A percentile compares a stretch with the other conserved stretches of the same genome.
Evolutionary conservation across 2,797 vertebrate species (phyloP).

Genomic region (Galago senegalensis): DNA sequence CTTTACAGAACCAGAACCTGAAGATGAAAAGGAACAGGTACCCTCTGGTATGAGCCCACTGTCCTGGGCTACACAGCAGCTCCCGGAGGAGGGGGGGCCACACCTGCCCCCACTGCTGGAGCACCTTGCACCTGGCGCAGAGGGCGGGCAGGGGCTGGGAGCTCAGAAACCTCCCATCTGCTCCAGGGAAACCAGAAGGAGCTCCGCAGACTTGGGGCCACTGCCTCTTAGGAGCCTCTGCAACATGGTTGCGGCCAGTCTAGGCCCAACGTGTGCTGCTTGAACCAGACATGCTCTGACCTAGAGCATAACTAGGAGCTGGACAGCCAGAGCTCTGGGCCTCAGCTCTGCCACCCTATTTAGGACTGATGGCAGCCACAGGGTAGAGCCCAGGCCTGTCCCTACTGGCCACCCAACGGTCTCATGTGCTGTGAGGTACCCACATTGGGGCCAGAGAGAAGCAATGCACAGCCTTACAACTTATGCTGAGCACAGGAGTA

Average conservation of each 20-base stretch:
- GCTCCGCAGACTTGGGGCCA: background rate
- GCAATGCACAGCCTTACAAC: no score
- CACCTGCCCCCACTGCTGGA: background rate
- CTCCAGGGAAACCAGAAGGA: background rate
- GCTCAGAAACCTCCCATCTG: background rate
- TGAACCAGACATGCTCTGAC: background rate
- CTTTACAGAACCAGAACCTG: background rate
- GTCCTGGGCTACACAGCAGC: no score
- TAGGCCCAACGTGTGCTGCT: background rate
- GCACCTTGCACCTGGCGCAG: background rate
- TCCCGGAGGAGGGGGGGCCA: background rate
- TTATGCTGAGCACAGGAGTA: no score
- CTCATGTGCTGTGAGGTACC: background rate
- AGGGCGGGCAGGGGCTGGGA: no score
- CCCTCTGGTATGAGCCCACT: accelerated
- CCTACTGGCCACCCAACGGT: background rate
- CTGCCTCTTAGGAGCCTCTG: background rate
- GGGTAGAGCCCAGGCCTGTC: background rate
- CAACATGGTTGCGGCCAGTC: accelerated
- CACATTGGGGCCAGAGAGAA: no score
- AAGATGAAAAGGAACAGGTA: accelerated
- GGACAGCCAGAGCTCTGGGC: accelerated
- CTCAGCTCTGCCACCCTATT: accelerated
- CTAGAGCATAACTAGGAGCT: accelerated
- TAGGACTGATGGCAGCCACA: background rate